Conservation (phyloP, 30 jellyfish, hydroid and myxozoan genomes). For the Phacellophora camtschatica region DNA sequence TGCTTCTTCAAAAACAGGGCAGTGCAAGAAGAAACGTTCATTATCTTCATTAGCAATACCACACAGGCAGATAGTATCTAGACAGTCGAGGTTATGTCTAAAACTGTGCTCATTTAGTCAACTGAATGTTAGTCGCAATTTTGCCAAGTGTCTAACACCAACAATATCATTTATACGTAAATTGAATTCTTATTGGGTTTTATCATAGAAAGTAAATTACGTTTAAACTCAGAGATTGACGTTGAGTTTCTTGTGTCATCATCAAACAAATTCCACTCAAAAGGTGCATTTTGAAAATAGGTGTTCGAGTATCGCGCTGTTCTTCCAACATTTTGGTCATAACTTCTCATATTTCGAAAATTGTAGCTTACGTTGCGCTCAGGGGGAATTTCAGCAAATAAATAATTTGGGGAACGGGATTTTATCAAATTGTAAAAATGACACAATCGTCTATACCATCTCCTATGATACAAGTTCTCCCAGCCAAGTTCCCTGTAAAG, state of each 20-base stretch:
- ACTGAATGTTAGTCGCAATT: slow-evolving; percentile 3
- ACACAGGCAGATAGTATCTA: slow-evolving; percentile 24
- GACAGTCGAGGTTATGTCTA: slow-evolving; percentile 1
- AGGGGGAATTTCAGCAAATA: neutral
- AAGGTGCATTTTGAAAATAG: slow-evolving; percentile 27
- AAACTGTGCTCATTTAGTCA: slow-evolving; percentile 20
- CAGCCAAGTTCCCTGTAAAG: too few relatives aligned
- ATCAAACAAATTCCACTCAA: slow-evolving; percentile 47
- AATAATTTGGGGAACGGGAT: neutral
- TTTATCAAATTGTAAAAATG: neutral
- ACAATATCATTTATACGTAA: neutral
- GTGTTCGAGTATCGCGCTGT: slow-evolving; percentile 14
- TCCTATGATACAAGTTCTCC: too few relatives aligned
- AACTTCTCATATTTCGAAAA: neutral
- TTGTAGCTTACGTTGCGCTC: too few relatives aligned
- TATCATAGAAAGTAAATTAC: slow-evolving; percentile 7
- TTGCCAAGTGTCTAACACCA: slow-evolving; percentile 10
- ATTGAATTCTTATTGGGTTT: neutral
- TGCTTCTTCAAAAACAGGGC: slow-evolving; percentile 15
- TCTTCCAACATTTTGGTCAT: slow-evolving; percentile 22
- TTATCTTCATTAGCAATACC: slow-evolving; percentile 2
- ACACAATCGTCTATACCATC: too few relatives aligned
- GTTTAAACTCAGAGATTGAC: slow-evolving; percentile 21
- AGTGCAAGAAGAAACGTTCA: neutral
- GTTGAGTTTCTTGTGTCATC: slow-evolving; percentile 15